phyloP scores from a whole-genome alignment of 1,140 invertebrate genomes.

The Tenebrio molitor region DNA sequence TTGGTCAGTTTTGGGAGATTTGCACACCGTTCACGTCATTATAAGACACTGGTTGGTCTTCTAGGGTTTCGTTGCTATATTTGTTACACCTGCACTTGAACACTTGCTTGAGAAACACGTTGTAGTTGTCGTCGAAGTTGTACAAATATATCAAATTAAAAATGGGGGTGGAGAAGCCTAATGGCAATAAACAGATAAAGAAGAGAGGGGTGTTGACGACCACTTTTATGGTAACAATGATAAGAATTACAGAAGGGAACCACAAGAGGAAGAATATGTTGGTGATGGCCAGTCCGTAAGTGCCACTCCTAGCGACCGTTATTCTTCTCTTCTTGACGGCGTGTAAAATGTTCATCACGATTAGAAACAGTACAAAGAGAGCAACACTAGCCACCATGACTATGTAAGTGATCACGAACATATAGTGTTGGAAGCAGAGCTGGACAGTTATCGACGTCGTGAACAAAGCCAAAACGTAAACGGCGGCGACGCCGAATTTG shows the following conservation, averaged over 20 bases:
- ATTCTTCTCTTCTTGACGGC: constrained; percentile 25
- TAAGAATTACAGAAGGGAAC: not conserved
- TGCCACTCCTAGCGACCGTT: not conserved
- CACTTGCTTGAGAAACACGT: constrained; percentile 21
- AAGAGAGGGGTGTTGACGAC: not conserved
- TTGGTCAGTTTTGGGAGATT: constrained; percentile 6
- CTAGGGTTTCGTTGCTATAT: constrained; percentile 22
- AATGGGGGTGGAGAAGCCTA: constrained; percentile 11
- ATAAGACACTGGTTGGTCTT: constrained; percentile 33
- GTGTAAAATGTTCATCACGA: constrained; percentile 47
- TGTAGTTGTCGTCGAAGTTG: constrained; percentile 1
- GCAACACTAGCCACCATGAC: not conserved
- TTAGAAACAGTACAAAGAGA: constrained; percentile 2
- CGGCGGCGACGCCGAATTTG: not conserved
- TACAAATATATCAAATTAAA: constrained; percentile 12
- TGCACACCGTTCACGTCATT: constrained; percentile 34
- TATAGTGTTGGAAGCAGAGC: not conserved
- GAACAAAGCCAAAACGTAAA: constrained; percentile 37
- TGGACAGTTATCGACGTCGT: not conserved
- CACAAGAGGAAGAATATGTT: constrained; percentile 20
- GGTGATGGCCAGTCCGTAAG: not conserved
- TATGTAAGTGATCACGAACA: not conserved
- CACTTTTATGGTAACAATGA: not conserved
- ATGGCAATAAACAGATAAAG: not conserved
- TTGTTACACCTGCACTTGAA: constrained; percentile 37